Conservation (phyloP, 2,113 vertebrate genomes). For the Dunckerocampus dactyliophorus region DNA sequence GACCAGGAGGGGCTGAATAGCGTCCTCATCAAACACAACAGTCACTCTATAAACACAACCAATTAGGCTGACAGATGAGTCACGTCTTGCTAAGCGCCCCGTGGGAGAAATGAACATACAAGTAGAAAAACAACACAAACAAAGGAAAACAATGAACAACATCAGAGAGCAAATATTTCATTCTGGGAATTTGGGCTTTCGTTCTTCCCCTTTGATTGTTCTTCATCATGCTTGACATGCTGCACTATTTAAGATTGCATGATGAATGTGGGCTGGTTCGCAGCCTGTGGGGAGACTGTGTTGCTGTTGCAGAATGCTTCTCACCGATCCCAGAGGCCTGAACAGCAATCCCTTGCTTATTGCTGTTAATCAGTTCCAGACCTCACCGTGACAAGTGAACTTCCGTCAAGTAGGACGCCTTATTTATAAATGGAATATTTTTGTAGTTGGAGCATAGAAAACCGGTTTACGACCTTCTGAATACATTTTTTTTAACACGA, state of each 20-base stretch:
- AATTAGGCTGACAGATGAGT: conserved; percentile 73
- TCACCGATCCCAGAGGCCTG: too few relatives aligned
- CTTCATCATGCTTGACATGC: conserved; percentile 68
- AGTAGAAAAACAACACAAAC: conserved; percentile 62
- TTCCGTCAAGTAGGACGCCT: too few relatives aligned
- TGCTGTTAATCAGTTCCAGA: too few relatives aligned
- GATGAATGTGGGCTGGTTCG: conserved; percentile 63
- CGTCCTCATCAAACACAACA: conserved; percentile 54
- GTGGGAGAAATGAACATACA: conserved; percentile 59
- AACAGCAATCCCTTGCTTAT: too few relatives aligned
- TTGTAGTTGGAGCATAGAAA: too few relatives aligned
- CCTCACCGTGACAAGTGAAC: too few relatives aligned
- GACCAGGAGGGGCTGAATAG: conserved; percentile 57
- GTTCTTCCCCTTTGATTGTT: conserved; percentile 54
- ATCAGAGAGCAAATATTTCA: conserved; percentile 55
- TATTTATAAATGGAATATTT: too few relatives aligned
- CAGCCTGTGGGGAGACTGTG: too few relatives aligned
- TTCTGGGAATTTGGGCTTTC: conserved; percentile 52
- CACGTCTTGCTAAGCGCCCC: conserved; percentile 47
- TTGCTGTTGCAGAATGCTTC: too few relatives aligned
- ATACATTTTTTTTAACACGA: too few relatives aligned
- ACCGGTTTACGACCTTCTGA: too few relatives aligned
- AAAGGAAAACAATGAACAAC: conserved; percentile 43
- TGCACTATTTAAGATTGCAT: conserved; percentile 67
- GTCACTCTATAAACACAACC: conserved; percentile 66